Evolutionary conservation across 2,888 invertebrate species (phyloP), one percentile per base, ranked within the genome.

Genomic region (Oscheius sp.): DNA sequence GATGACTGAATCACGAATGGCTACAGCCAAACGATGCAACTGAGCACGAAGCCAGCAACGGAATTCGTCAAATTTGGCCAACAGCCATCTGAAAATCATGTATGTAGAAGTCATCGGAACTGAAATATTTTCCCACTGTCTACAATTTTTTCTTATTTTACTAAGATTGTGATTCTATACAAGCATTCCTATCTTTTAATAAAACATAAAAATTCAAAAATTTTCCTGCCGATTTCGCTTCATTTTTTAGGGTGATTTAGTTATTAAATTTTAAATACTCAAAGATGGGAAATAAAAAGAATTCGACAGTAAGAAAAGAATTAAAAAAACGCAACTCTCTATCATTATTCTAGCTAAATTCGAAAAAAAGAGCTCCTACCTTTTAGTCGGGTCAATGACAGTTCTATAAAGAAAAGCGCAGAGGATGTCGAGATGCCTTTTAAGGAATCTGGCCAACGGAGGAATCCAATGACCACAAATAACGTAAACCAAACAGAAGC

Each of bases 381-480:
- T 51, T 45, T 68, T 70, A 22, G 68, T 45, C 2, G 78, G 78
- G 1, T 64, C 41, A 49, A 72, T 36, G 22, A 74, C 51, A 41
- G 68, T 66, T 28, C 66, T 17, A 22, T 77, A 59, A 0, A 70
- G 56, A 24, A 70, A 59, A 38, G 68, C 70, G 0, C 67, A 70
- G 20, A 74, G 30, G 14, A 36, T 61, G 17, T 67, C 62, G 36
- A 73, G 38, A 61, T 72, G 66, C 59, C 59, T 54, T 12, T 69
- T 49, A 17, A 71, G 59, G 24, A 71, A 77, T 44, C 72, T 22
- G 57, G 61, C 70, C 36, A 73, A 47, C 12, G 78, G 80, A 17
- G 74, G 74, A 20, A 78, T 61, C 80, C 80, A 80, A 61, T 80
- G 73, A 24, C 72, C 71, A 54, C 78, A 80, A 51, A 80, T 66